Evolutionary conservation across 2,888 invertebrate genomes (phyloP).

Genomic region (Eupithecia tripunctaria): DNA sequence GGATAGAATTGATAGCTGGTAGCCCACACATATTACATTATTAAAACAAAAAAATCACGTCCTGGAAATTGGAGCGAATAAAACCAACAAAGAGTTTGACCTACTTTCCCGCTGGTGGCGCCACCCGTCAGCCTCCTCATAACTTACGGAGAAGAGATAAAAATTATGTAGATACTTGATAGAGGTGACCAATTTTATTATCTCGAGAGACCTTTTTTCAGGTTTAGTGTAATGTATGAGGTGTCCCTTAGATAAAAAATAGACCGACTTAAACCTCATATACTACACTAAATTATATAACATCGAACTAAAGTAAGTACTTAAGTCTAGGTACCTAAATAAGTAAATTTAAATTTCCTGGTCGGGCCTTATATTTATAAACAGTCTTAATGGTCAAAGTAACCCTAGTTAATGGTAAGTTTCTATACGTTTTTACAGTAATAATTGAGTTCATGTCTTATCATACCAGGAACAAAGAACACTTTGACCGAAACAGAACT

Average conservation of each 20-base stretch:
- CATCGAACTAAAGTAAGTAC: not conserved
- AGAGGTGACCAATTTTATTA: conserved; percentile 24
- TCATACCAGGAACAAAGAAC: not conserved
- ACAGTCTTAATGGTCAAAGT: not conserved
- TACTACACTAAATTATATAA: no score
- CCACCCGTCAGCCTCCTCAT: conserved; percentile 22
- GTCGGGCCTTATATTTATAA: not conserved
- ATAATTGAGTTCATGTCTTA: not conserved
- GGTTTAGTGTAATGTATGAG: conserved; percentile 13
- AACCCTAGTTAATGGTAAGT: not conserved
- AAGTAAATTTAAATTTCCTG: not conserved
- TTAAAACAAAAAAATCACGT: not conserved
- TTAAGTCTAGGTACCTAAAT: not conserved
- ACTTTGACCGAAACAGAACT: not conserved
- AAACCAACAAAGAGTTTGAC: conserved; percentile 30
- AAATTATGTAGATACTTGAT: conserved; percentile 21
- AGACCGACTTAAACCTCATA: no score
- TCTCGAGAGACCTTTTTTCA: conserved; percentile 14
- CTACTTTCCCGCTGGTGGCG: conserved; percentile 27
- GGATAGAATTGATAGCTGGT: not conserved
- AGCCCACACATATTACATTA: not conserved
- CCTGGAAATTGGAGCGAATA: conserved; percentile 38
- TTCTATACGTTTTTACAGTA: not conserved
- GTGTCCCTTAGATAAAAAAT: no score
- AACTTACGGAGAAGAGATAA: conserved; percentile 24